Evolutionary conservation across 1,140 invertebrate genomes (phyloP).

Genomic region (Drosophila yakuba): DNA sequence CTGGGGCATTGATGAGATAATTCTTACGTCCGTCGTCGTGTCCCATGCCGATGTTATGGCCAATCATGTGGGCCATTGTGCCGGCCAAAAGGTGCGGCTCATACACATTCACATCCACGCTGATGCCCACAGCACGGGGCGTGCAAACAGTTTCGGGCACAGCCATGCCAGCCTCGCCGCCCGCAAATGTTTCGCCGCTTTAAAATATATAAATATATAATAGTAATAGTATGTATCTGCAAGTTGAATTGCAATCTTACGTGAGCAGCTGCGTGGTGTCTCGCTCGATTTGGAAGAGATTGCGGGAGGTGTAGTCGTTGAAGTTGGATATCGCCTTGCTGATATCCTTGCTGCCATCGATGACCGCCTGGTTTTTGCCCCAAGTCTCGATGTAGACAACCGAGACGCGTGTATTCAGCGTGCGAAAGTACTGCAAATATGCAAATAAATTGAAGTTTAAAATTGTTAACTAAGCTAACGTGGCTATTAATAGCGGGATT

Average conservation of each 20-base stretch:
- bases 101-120: slow-evolving; percentile 95
- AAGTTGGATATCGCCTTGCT: slow-evolving; percentile 94
- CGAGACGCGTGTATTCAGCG: slow-evolving; percentile 95
- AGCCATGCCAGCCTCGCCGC: slow-evolving; percentile 95
- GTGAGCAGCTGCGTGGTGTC: slow-evolving; percentile 96
- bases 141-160: slow-evolving; percentile 96
- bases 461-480: too few relatives aligned
- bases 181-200: slow-evolving; percentile 93
- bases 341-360: slow-evolving; percentile 93
- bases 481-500: not conserved
- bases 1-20: not conserved
- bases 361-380: slow-evolving; percentile 93
- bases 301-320: slow-evolving; percentile 94
- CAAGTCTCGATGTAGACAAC: slow-evolving; percentile 98
- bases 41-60: slow-evolving; percentile 97
- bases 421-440: slow-evolving; percentile 92
- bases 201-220: not conserved
- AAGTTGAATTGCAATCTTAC: slow-evolving; percentile 86
- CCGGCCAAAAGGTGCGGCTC: slow-evolving; percentile 96
- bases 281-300: slow-evolving; percentile 92
- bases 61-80: slow-evolving; percentile 98
- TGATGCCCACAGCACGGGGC: slow-evolving; percentile 95
- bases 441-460: too few relatives aligned
- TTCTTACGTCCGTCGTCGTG: slow-evolving; percentile 94
- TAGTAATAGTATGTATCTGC: not conserved